These are phyloP conservation scores for Erebia epiphron DNA, from an alignment of 2,888 invertebrate species.

Conservation along the genomic window DNA sequence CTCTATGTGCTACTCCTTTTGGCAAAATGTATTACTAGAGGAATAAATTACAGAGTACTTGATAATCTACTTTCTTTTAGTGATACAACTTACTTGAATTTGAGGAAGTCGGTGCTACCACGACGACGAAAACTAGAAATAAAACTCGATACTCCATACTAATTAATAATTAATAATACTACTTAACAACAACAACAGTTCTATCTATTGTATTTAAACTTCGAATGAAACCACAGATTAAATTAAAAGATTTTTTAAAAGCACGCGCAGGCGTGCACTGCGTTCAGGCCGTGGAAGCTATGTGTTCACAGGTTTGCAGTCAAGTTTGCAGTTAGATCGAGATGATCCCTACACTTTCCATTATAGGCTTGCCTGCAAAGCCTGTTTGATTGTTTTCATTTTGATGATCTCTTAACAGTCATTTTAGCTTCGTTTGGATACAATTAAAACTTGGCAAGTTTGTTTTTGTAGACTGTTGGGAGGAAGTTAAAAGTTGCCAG, in stretches of 20 bases:
- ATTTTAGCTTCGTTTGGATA: not conserved
- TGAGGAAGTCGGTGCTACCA: slow-evolving; percentile 61
- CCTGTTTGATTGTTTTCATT: slow-evolving; percentile 39
- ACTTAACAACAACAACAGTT: not conserved
- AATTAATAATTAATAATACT: slow-evolving; percentile 29
- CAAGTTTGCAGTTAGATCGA: slow-evolving; percentile 39
- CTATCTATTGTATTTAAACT: slow-evolving; percentile 29
- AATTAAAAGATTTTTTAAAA: slow-evolving; percentile 34
- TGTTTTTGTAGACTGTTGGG: not conserved
- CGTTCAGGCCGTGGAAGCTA: slow-evolving; percentile 61
- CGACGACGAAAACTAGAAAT: slow-evolving; percentile 59
- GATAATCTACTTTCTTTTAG: slow-evolving; percentile 67
- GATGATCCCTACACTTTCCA: slow-evolving; percentile 55
- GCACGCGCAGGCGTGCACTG: slow-evolving; percentile 56
- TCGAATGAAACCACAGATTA: slow-evolving; percentile 31
- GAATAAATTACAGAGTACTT: slow-evolving; percentile 41
- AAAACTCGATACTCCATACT: slow-evolving; percentile 67
- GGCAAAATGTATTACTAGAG: not conserved
- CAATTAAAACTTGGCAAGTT: not conserved
- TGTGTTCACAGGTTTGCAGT: slow-evolving; percentile 51
- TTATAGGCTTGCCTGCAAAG: slow-evolving; percentile 46
- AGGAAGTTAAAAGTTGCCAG: too few relatives aligned
- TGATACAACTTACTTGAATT: slow-evolving; percentile 69
- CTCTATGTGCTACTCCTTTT: not conserved
- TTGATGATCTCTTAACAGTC: slow-evolving; percentile 14